Evolutionary conservation across 2,113 vertebrate genomes (phyloP).

Genomic region (Poicephalus gulielmi): DNA sequence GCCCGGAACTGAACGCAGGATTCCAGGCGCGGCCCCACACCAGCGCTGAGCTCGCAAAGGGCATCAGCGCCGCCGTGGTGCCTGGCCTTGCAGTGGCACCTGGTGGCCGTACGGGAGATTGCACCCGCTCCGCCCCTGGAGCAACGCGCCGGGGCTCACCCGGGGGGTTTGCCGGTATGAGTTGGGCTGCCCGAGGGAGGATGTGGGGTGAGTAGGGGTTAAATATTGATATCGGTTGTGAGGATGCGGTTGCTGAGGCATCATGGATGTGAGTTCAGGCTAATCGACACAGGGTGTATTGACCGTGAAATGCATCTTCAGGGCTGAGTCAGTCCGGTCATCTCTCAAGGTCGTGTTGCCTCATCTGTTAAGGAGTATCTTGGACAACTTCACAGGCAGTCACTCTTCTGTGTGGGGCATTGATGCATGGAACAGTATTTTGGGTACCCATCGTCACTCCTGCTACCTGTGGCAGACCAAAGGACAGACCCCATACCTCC

Average conservation of each 20-base stretch:
- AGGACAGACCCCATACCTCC: fast-evolving
- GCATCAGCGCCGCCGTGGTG: not conserved
- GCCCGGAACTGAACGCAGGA: not conserved
- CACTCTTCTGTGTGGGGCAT: fast-evolving
- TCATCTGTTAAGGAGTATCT: not conserved
- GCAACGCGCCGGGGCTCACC: not conserved
- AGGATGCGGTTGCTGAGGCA: slow-evolving; percentile 4
- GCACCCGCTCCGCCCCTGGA: not conserved
- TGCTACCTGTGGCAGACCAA: not conserved
- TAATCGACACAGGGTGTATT: slow-evolving; percentile 9
- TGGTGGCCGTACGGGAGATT: not conserved
- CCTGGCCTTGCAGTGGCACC: slow-evolving; percentile 40
- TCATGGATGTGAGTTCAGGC: not conserved
- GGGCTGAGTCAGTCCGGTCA: not conserved
- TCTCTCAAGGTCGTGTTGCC: slow-evolving; percentile 16
- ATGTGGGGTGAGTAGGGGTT: not conserved
- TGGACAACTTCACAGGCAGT: not conserved
- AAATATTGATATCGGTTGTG: not conserved
- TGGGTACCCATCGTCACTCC: not conserved
- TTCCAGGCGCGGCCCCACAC: not conserved
- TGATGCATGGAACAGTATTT: not conserved
- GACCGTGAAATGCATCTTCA: slow-evolving; percentile 11
- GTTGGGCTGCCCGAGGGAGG: not conserved
- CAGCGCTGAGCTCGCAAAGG: fast-evolving
- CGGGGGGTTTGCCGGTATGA: fast-evolving